These are phyloP conservation scores for Pachyrhynchus sulphureomaculatus DNA, from an alignment of 1,140 invertebrate genomes.

Conservation along the genomic window DNA sequence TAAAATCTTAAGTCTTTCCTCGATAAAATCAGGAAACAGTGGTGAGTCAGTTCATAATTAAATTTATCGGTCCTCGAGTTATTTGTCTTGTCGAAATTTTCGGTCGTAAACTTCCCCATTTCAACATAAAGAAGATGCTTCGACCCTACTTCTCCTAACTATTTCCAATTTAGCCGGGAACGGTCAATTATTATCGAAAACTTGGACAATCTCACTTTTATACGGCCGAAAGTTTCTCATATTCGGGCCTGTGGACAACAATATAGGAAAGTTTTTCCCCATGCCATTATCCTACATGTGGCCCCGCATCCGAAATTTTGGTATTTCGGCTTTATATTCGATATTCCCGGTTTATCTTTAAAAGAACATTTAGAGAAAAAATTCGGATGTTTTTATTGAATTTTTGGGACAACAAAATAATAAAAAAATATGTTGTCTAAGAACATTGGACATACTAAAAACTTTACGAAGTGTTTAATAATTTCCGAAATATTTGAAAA, in stretches of 20 bases:
- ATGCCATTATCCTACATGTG: not conserved
- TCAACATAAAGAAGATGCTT: not conserved
- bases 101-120: not conserved
- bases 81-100: no score
- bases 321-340: not conserved
- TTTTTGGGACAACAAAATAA: no score
- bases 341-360: not conserved
- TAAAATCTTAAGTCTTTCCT: no score
- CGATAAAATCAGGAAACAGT: no score
- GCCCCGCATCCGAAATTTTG: conserved; percentile 1
- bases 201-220: conserved; percentile 10
- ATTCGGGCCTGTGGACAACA: conserved; percentile 3
- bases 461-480: no score
- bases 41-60: no score
- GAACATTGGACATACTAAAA: no score
- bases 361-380: no score
- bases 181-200: conserved; percentile 10
- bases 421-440: no score
- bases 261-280: conserved; percentile 8
- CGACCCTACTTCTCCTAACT: not conserved
- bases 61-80: no score
- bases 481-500: no score
- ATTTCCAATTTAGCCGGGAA: conserved; percentile 10
- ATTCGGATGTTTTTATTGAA: no score
- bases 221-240: conserved; percentile 5